phyloP scores from a whole-genome alignment of 2,888 invertebrate genomes.

The Cactoblastis cactorum region DNA sequence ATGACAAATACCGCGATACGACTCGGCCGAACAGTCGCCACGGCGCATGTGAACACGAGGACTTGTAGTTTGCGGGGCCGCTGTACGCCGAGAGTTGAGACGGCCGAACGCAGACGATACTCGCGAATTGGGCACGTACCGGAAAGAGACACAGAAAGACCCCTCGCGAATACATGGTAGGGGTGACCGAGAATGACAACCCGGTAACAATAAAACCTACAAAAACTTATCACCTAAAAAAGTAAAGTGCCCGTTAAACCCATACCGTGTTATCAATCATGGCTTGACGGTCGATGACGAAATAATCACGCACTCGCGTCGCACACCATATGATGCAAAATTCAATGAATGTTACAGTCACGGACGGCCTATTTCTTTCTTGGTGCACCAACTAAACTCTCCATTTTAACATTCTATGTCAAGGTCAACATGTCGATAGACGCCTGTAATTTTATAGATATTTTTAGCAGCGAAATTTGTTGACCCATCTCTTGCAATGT shows the following conservation, averaged over 20 bases:
- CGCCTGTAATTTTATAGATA: neutral
- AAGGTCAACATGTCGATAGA: neutral
- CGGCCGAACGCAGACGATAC: neutral
- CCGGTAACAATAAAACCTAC: neutral
- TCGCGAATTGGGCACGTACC: conserved; percentile 2
- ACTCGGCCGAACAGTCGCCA: conserved; percentile 41
- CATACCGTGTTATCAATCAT: neutral
- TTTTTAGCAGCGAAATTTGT: neutral
- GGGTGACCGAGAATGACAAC: neutral
- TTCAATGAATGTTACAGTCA: neutral
- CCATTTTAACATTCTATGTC: neutral
- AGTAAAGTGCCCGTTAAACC: neutral
- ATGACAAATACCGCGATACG: conserved; percentile 44
- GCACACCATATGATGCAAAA: neutral
- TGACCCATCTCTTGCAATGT: no score
- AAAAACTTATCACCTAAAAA: neutral
- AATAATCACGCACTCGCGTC: neutral
- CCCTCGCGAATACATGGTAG: neutral
- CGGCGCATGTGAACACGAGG: conserved; percentile 51
- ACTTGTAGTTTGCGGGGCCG: conserved; percentile 17
- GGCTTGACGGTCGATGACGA: neutral
- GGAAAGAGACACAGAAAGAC: conserved; percentile 12
- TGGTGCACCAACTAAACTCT: neutral
- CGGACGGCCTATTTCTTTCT: neutral
- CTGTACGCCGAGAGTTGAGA: neutral